These are phyloP conservation scores for Plebejus anna DNA, from an alignment of 2,888 invertebrate genomes.

Conservation along the genomic window DNA sequence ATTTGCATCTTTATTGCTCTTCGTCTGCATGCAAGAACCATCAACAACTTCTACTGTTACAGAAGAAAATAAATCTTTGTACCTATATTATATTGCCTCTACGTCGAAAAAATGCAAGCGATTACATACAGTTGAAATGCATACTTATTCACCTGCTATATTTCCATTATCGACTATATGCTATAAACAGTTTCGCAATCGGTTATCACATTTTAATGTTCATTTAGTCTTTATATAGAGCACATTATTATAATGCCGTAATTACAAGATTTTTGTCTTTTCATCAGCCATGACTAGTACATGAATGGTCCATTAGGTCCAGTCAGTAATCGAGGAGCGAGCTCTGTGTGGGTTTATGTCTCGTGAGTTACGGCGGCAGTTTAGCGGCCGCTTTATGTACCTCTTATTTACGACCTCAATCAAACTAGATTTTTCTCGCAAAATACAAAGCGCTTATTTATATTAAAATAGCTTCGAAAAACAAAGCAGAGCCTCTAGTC, in stretches of 20 bases:
- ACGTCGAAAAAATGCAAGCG: no score
- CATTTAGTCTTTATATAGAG: neutral
- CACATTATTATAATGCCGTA: neutral
- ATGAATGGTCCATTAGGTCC: neutral
- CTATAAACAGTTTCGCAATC: no score
- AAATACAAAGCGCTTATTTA: neutral
- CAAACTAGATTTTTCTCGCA: neutral
- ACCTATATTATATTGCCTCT: no score
- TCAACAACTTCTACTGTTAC: no score
- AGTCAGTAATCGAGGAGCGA: neutral
- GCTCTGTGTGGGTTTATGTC: neutral
- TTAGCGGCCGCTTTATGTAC: neutral
- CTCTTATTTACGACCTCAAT: slow-evolving; percentile 7
- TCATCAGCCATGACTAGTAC: neutral
- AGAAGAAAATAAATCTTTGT: no score
- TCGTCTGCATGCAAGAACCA: no score
- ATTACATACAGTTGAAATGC: no score
- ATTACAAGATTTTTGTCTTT: neutral
- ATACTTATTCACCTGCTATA: no score
- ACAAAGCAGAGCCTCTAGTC: neutral
- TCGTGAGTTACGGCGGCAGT: neutral
- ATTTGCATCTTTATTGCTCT: no score
- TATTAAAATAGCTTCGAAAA: neutral
- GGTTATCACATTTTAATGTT: no score
- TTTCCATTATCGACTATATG: no score